Percentiles rank a stretch among this genome's conserved stretches.
These are phyloP conservation scores for Apodemus sylvaticus DNA, from an alignment of 2,113 vertebrate genomes.

Conservation along the genomic window DNA sequence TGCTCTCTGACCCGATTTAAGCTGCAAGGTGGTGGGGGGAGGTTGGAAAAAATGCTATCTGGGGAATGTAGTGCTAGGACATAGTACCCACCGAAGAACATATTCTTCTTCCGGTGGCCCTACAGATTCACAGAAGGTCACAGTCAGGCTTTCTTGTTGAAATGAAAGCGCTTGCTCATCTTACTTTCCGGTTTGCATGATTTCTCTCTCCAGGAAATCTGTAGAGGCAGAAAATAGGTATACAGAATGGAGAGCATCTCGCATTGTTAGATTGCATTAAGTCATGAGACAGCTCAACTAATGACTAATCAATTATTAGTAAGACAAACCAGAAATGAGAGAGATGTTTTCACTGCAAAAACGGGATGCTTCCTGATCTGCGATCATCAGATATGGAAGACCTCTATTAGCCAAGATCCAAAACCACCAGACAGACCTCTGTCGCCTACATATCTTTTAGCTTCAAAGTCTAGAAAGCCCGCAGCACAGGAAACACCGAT, in stretches of 20 bases:
- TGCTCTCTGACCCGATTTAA: conserved; percentile 1
- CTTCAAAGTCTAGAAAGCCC: background rate
- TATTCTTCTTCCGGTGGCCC: background rate
- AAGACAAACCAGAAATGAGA: background rate
- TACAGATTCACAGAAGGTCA: background rate
- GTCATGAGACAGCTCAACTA: background rate
- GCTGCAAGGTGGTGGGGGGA: background rate
- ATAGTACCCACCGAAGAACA: background rate
- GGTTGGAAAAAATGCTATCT: background rate
- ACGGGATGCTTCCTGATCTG: background rate
- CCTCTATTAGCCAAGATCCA: background rate
- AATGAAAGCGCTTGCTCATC: background rate
- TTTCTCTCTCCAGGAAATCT: background rate
- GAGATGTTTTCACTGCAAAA: conserved; percentile 9
- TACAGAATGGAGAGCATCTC: background rate
- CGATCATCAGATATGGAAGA: background rate
- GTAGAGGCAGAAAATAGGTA: background rate
- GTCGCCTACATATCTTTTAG: background rate
- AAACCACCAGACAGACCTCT: background rate
- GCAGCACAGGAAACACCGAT: background rate
- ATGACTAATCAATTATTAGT: background rate
- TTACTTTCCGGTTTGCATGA: background rate
- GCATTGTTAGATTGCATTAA: background rate
- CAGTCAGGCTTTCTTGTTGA: background rate
- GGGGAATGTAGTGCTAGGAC: background rate